Conservation (phyloP, 2,113 vertebrate genomes). For the Entomyzon cyanotis region DNA sequence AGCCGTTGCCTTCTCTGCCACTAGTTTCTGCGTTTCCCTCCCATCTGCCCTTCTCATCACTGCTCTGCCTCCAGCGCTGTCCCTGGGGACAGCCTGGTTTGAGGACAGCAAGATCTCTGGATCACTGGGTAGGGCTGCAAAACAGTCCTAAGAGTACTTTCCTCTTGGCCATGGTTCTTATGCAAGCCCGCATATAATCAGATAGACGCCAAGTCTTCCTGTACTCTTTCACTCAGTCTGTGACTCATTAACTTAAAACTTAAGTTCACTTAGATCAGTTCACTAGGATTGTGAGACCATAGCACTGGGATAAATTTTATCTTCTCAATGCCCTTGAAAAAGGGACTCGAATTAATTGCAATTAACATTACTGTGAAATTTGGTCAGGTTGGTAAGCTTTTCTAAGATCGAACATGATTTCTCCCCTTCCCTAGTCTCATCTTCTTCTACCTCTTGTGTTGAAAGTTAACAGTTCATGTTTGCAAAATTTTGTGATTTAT, state of each 20-base stretch:
- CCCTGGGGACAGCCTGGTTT: not conserved
- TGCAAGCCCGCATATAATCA: not conserved
- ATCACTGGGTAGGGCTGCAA: not conserved
- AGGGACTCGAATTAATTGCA: not conserved
- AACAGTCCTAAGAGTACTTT: not conserved
- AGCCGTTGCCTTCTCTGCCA: not conserved
- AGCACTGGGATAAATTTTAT: not conserved
- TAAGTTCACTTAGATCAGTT: not conserved
- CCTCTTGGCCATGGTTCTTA: not conserved
- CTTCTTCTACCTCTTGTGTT: not conserved
- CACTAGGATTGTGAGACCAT: not conserved
- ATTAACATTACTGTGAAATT: not conserved
- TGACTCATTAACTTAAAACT: conserved; percentile 31
- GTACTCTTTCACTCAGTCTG: not conserved
- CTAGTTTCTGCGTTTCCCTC: not conserved
- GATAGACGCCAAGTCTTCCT: not conserved
- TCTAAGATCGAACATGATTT: not conserved
- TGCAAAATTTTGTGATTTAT: not conserved
- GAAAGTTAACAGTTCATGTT: not conserved
- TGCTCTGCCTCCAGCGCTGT: not conserved
- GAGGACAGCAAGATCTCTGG: not conserved
- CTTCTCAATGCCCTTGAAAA: not conserved
- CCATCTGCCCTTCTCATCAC: not conserved
- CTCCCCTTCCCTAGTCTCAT: not conserved
- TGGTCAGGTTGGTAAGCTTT: not conserved